Percentiles rank a stretch among this genome's conserved stretches.
These are phyloP conservation scores for Noctua comes DNA, from an alignment of 2,888 invertebrate species.

Conservation along the genomic window DNA sequence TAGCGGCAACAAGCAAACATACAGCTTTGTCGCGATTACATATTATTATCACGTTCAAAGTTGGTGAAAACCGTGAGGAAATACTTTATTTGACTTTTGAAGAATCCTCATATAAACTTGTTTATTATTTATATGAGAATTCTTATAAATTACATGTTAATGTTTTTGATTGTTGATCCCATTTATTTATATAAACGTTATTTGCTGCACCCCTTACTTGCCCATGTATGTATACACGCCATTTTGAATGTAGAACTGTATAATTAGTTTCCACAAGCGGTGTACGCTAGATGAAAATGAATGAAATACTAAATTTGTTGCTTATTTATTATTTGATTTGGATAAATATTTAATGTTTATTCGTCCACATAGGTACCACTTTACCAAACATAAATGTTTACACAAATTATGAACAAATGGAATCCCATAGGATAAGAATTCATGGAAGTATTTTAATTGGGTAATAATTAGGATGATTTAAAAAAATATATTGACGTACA, in stretches of 20 bases:
- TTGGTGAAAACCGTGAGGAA: background rate
- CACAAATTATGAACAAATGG: background rate
- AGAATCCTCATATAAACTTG: too few relatives aligned
- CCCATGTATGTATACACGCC: background rate
- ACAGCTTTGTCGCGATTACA: too few relatives aligned
- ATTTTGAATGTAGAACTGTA: background rate
- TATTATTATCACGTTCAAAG: background rate
- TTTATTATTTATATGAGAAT: too few relatives aligned
- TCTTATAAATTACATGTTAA: too few relatives aligned
- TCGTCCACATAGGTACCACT: background rate
- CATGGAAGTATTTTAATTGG: background rate
- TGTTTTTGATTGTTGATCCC: too few relatives aligned
- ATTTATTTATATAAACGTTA: too few relatives aligned
- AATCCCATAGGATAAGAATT: background rate
- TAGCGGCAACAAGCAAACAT: too few relatives aligned
- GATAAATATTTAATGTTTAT: background rate
- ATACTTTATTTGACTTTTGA: too few relatives aligned
- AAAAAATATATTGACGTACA: background rate
- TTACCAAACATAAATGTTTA: background rate
- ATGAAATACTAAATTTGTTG: background rate
- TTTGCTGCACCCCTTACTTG: background rate
- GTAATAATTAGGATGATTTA: background rate
- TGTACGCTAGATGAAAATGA: background rate
- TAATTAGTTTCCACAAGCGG: background rate
- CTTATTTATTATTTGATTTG: slow-evolving; percentile 1